phyloP scores from a whole-genome alignment of 2,797 vertebrate genomes.

The Manis pentadactyla region DNA sequence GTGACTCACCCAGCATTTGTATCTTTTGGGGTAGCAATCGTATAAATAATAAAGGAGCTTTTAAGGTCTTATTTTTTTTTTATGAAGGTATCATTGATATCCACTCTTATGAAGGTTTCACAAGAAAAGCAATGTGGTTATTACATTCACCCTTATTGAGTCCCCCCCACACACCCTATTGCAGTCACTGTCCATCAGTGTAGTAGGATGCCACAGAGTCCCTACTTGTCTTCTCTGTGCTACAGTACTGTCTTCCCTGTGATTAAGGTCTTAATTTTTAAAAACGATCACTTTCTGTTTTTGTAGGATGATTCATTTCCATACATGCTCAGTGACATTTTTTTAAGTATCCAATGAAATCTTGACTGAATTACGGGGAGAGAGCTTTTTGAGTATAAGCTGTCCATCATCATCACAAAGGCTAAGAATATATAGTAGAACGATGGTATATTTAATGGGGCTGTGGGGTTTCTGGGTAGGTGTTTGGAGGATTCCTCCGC shows the following conservation, averaged over 20 bases:
- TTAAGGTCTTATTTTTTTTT: conserved; percentile 3
- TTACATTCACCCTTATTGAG: too few relatives aligned
- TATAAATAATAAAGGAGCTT: not conserved
- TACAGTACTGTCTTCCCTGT: too few relatives aligned
- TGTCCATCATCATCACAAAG: not conserved
- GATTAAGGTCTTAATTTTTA: not conserved
- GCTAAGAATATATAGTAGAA: not conserved
- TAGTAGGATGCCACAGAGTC: too few relatives aligned
- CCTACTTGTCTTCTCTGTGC: too few relatives aligned
- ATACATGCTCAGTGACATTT: not conserved
- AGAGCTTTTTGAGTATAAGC: conserved; percentile 25
- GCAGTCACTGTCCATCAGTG: too few relatives aligned
- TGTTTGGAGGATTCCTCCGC: not conserved
- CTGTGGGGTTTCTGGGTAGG: not conserved
- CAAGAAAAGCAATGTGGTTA: too few relatives aligned
- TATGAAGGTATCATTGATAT: too few relatives aligned
- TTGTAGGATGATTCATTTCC: not conserved
- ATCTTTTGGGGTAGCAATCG: not conserved
- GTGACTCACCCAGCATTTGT: not conserved
- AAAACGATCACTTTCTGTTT: conserved; percentile 6
- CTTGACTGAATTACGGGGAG: not conserved
- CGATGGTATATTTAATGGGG: not conserved
- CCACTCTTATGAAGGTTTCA: too few relatives aligned
- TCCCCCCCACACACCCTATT: too few relatives aligned
- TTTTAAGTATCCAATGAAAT: not conserved